Evolutionary conservation across 2,888 invertebrate species (phyloP).

Genomic region (Acrobeloides nanus): DNA sequence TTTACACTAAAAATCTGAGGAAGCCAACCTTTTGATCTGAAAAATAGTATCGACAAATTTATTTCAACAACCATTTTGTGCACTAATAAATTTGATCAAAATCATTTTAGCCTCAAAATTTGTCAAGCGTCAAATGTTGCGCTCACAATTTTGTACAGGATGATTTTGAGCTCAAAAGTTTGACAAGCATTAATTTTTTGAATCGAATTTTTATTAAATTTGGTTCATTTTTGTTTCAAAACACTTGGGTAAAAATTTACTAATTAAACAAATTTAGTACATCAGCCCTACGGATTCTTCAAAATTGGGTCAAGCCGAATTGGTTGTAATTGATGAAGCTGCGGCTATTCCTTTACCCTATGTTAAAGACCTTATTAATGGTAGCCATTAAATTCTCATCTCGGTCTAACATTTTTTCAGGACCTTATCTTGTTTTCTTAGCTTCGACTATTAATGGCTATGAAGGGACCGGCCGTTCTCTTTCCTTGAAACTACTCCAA

Average conservation of each 20-base stretch:
- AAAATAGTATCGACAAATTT: too few relatives aligned
- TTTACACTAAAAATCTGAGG: too few relatives aligned
- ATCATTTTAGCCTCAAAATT: too few relatives aligned
- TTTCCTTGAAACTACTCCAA: conserved; percentile 85
- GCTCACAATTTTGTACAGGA: too few relatives aligned
- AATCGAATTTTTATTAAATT: too few relatives aligned
- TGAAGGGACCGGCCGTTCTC: conserved; percentile 78
- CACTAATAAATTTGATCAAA: too few relatives aligned
- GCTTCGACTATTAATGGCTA: conserved; percentile 90
- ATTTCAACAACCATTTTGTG: too few relatives aligned
- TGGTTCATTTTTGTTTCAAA: conserved; percentile 5
- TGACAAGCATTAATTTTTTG: too few relatives aligned
- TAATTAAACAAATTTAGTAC: conserved; percentile 75
- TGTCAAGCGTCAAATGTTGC: too few relatives aligned
- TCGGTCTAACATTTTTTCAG: conserved; percentile 16
- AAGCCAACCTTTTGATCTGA: too few relatives aligned
- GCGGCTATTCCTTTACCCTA: conserved; percentile 92
- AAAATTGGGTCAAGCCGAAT: conserved; percentile 81
- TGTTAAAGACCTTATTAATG: conserved; percentile 63
- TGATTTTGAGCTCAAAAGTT: conserved; percentile 1
- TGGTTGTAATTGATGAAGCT: conserved; percentile 94
- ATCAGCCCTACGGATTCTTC: conserved; percentile 85
- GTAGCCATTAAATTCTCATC: conserved; percentile 11
- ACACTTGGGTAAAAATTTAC: too few relatives aligned
- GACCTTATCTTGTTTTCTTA: conserved; percentile 63